These are phyloP conservation scores for Apantesis nais DNA, from an alignment of 2,888 invertebrate genomes.

Conservation along the genomic window DNA sequence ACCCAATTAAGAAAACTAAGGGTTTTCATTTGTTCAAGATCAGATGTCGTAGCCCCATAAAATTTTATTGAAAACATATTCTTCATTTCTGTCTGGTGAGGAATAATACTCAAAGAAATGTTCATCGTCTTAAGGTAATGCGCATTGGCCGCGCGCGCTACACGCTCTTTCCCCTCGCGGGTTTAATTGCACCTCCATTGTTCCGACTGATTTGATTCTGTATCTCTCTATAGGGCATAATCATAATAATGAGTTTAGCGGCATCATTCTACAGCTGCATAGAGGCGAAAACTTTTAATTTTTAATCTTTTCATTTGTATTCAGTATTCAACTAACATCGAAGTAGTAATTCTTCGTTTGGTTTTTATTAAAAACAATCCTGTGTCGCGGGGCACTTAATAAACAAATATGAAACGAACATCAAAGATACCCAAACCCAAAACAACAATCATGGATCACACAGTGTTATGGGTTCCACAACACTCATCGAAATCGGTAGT, in stretches of 20 bases:
- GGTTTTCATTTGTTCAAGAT: neutral
- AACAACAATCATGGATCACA: no score
- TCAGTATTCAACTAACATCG: no score
- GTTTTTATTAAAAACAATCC: no score
- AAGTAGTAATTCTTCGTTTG: no score
- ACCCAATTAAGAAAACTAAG: neutral
- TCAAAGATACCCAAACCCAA: no score
- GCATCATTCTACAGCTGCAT: constrained; percentile 39
- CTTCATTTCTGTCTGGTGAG: neutral
- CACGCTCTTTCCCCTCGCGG: constrained; percentile 68
- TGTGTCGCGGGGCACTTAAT: no score
- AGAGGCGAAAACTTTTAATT: constrained; percentile 18
- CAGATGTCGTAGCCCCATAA: neutral
- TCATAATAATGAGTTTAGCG: constrained; percentile 77
- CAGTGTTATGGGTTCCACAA: no score
- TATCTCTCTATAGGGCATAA: constrained; percentile 79
- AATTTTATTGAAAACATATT: neutral
- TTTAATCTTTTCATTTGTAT: no score
- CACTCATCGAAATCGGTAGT: no score
- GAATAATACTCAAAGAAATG: neutral
- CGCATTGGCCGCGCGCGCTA: constrained; percentile 9
- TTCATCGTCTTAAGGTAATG: neutral
- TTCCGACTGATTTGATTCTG: constrained; percentile 83
- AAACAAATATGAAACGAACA: no score
- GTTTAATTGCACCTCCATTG: constrained; percentile 80